Base-by-base conservation (phyloP, 1,140 invertebrate genomes). In the Scaptodrosophila lebanonensis region DNA sequence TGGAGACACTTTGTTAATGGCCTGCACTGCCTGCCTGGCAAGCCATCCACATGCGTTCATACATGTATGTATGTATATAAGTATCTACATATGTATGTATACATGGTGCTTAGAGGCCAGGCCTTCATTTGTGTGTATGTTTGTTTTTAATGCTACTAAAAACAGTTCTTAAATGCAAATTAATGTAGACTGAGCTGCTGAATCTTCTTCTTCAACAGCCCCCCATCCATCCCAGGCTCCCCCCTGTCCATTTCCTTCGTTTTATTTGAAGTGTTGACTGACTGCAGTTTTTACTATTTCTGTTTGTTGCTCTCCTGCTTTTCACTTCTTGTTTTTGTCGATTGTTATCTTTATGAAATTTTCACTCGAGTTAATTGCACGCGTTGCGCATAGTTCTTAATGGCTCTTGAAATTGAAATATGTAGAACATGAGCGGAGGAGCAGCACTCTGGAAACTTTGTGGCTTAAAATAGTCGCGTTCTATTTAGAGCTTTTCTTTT, bases 341-440 rank as follows among this genome's bases (percentile, higher is more conserved):
- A 79, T 82, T 82, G 75, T 82, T 79, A 79, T 79, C 75, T 79
- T 70, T 82, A 75, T 82, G 76, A 79, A 79, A 79, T 82, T 79
- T 79, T 79, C 75, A 79, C 66, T 79, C 73, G 75, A 79, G 70
- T 79, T 79, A 79, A 79, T 79, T 79, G 76, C 75, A 79, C 83
- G 75, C 12, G 3, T 3, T n/a, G 32, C 12, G 5, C 75, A 82
- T 67, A 60, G 61, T 66, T 72, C 75, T 79, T 82, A 79, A 79
- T 79, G 75, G 70, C 75, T 79, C 75, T 82, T 79, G 75, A 79
- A 79, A 79, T 79, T 79, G 65, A 79, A 82, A 65, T 47, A 17
- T 17, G 36, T 16, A 61, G 40, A 18, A 51, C 11, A 2, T 47
- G 38, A 5, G 9, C 8, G 38, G 38, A 9, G 7, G 6, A 16